Conservation (phyloP, 2,797 vertebrate species). For the Sarcoramphus papa region DNA sequence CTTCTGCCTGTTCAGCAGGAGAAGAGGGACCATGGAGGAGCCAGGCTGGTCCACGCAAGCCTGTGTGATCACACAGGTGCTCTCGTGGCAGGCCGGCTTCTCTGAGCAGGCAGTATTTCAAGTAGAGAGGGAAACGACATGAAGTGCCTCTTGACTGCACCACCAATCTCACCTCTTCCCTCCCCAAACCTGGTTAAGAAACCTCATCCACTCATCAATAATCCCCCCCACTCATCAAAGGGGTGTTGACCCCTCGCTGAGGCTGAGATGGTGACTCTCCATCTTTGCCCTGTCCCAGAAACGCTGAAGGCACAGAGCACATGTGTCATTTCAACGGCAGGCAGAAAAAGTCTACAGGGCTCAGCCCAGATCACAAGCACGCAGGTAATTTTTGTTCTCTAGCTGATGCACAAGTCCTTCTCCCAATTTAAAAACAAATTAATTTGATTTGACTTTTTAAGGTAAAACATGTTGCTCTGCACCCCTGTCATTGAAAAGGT, state of each 20-base stretch:
- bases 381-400: not conserved
- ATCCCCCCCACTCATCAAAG: not conserved
- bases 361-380: not conserved
- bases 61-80: not conserved
- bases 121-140: not conserved
- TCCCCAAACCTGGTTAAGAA: not conserved
- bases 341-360: not conserved
- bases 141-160: not conserved
- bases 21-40: not conserved
- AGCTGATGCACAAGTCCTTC: not conserved
- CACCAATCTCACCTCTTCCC: not conserved
- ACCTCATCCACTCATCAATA: not conserved
- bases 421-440: not conserved
- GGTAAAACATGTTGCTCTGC: not conserved
- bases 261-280: not conserved
- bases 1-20: not conserved
- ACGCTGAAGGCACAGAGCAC: not conserved
- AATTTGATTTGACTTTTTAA: not conserved
- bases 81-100: not conserved
- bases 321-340: fast-evolving
- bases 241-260: not conserved
- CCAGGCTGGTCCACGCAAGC: fast-evolving
- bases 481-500: not conserved
- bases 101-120: not conserved
- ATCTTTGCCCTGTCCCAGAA: not conserved